These are phyloP conservation scores for Drosophila ercepeae DNA, from an alignment of 1,140 invertebrate genomes.

Conservation along the genomic window DNA sequence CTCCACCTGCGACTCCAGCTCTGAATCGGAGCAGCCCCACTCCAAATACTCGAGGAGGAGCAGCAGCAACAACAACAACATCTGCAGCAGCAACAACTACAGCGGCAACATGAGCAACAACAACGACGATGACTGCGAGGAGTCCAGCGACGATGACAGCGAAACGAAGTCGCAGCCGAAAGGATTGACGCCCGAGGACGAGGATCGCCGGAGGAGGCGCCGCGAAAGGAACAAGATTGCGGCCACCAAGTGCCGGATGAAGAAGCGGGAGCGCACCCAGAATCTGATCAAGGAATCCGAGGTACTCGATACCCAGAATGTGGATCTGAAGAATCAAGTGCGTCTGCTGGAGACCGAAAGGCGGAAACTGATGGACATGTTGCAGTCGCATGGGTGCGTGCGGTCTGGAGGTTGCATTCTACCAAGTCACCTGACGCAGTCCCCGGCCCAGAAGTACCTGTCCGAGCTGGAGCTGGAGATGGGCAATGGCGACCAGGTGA, in stretches of 20 bases:
- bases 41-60: constrained; percentile 73
- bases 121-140: constrained; percentile 72
- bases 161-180: constrained; percentile 71
- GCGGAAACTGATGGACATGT: constrained; percentile 87
- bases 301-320: constrained; percentile 93
- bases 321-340: constrained; percentile 92
- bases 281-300: constrained; percentile 95
- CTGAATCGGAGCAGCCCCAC: constrained; percentile 85
- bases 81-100: constrained; percentile 6
- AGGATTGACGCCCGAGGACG: constrained; percentile 93
- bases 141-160: constrained; percentile 76
- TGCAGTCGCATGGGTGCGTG: constrained; percentile 85
- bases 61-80: constrained; percentile 25
- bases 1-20: constrained; percentile 86
- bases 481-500: neutral
- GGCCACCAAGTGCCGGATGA: constrained; percentile 96
- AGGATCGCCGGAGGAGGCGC: constrained; percentile 91
- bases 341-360: constrained; percentile 88
- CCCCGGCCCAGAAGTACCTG: constrained; percentile 76
- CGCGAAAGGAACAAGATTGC: constrained; percentile 97
- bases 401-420: constrained; percentile 83
- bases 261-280: constrained; percentile 95
- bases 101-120: constrained; percentile 29
- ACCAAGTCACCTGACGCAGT: constrained; percentile 67
- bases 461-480: constrained; percentile 59